Evolutionary conservation across 1,140 invertebrate genomes (phyloP).

Genomic region (Lepidurus arcticus): DNA sequence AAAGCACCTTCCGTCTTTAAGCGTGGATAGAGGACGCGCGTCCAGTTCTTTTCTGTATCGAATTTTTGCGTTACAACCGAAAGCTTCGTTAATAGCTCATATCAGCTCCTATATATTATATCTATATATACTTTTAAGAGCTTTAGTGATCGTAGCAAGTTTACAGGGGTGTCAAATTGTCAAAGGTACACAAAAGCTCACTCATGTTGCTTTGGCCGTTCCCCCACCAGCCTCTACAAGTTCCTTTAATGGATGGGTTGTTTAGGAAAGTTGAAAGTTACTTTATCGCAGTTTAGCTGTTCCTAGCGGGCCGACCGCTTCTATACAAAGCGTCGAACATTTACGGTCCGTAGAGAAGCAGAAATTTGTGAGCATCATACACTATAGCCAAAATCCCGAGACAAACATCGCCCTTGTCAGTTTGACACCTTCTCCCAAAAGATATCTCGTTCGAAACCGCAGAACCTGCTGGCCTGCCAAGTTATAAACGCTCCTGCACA

Average conservation of each 20-base stretch:
- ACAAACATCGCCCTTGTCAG: conserved; percentile 21
- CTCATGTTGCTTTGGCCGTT: neutral
- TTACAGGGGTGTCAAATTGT: conserved; percentile 11
- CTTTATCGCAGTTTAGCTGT: conserved; percentile 11
- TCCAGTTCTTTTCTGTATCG: too few species aligned
- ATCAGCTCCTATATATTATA: neutral
- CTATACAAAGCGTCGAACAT: neutral
- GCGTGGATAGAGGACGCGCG: too few species aligned
- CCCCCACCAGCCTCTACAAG: neutral
- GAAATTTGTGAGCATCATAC: conserved; percentile 16
- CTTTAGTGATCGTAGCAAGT: neutral
- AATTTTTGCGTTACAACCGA: too few species aligned
- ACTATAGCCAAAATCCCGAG: neutral
- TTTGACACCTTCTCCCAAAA: conserved; percentile 4
- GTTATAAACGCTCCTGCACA: conserved; percentile 14
- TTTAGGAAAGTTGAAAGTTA: conserved; percentile 22
- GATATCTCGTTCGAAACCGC: neutral
- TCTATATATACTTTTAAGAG: conserved; percentile 11
- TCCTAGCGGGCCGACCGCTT: neutral
- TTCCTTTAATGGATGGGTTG: conserved; percentile 19
- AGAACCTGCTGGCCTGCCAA: conserved; percentile 12
- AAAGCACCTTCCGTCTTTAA: too few species aligned
- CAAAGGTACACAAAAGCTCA: conserved; percentile 15
- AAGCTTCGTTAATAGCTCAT: neutral
- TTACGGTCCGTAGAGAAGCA: conserved; percentile 1